A percentile compares a stretch with the other conserved stretches of the same genome.
Evolutionary conservation across 2,113 vertebrate species (phyloP).

Genomic region (Petromus typicus): DNA sequence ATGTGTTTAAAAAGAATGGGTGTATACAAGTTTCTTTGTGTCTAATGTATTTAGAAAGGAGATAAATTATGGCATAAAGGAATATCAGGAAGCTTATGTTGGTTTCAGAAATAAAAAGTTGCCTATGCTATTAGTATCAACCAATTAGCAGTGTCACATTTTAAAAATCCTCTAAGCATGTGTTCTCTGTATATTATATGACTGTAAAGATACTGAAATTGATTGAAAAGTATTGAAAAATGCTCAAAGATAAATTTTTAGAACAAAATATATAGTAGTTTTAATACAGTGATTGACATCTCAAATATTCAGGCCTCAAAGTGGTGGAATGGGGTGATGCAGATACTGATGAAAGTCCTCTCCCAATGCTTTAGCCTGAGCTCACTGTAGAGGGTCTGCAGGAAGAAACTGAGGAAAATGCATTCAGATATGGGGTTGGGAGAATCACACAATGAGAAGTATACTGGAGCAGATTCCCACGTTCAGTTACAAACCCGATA

Average conservation of each 20-base stretch:
- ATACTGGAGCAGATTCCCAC: background rate
- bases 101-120: constrained; percentile 11
- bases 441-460: background rate
- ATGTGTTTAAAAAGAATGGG: background rate
- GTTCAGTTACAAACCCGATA: background rate
- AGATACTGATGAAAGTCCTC: background rate
- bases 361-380: background rate
- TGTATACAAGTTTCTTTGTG: background rate
- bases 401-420: background rate
- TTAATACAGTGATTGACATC: background rate
- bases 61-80: background rate
- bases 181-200: background rate
- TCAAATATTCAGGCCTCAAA: background rate
- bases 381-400: background rate
- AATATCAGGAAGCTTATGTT: background rate
- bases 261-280: background rate
- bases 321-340: background rate
- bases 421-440: background rate
- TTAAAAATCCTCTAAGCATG: background rate
- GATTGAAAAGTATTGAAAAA: background rate
- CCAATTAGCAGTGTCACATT: background rate
- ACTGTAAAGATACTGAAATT: background rate
- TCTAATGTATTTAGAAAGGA: constrained; percentile 44
- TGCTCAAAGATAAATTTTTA: background rate
- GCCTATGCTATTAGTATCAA: background rate